Percentiles rank a stretch among this genome's conserved stretches.
phyloP scores from a whole-genome alignment of 2,113 vertebrate genomes.

The Oncorhynchus tshawytscha region DNA sequence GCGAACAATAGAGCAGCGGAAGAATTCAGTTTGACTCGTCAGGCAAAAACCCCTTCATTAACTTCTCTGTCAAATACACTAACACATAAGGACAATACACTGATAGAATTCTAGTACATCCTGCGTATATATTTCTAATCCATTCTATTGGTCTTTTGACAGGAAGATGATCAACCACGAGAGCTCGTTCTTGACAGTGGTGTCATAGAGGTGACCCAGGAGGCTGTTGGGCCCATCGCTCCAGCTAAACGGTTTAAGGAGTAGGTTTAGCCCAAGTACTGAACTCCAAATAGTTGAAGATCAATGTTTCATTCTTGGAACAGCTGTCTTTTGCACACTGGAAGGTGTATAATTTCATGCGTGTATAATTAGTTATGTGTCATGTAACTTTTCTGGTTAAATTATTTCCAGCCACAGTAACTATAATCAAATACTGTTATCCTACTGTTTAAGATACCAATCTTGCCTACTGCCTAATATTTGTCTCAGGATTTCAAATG shows the following conservation, averaged over 20 bases:
- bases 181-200: slow-evolving; percentile 26
- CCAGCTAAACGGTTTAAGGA: slow-evolving; percentile 28
- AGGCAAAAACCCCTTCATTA: too few relatives aligned
- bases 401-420: slow-evolving; percentile 14
- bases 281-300: not conserved
- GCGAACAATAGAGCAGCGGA: too few relatives aligned
- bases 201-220: slow-evolving; percentile 25
- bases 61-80: too few relatives aligned
- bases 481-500: slow-evolving; percentile 1
- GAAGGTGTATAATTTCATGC: not conserved
- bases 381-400: not conserved
- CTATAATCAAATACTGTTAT: not conserved
- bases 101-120: too few relatives aligned
- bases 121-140: not conserved
- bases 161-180: slow-evolving; percentile 32
- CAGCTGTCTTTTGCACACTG: not conserved
- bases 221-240: not conserved
- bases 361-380: slow-evolving; percentile 6
- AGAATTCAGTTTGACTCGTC: too few relatives aligned
- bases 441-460: not conserved
- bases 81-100: too few relatives aligned
- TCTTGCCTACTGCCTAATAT: slow-evolving; percentile 13
- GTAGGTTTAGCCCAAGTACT: slow-evolving; percentile 15
- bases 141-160: slow-evolving; percentile 2
- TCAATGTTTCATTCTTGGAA: slow-evolving; percentile 14